phyloP scores from a whole-genome alignment of 1,140 invertebrate species.

The Steinernema feltiae region DNA sequence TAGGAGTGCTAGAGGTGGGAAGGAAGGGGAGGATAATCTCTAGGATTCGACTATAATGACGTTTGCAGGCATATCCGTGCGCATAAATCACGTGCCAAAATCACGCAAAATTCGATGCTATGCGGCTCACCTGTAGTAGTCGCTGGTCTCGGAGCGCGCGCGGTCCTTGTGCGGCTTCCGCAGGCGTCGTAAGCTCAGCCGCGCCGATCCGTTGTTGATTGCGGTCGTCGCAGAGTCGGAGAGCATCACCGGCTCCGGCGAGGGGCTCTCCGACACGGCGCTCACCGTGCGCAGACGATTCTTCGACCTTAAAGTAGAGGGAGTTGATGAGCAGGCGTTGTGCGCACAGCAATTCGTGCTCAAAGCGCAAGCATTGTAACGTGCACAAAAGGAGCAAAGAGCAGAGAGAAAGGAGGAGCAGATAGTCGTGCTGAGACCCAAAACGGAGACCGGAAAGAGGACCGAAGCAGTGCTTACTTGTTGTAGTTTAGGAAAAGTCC shows the following conservation, averaged over 20 bases:
- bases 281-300: constrained; percentile 29
- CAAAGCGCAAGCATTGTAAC: constrained; percentile 1
- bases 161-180: constrained; percentile 37
- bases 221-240: constrained; percentile 23
- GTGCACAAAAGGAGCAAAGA: constrained; percentile 20
- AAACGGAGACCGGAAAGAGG: constrained; percentile 2
- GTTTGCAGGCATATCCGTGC: background rate
- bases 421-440: background rate
- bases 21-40: background rate
- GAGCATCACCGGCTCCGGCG: constrained; percentile 30
- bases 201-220: constrained; percentile 32
- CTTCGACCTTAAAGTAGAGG: constrained; percentile 33
- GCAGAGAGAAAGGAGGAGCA: constrained; percentile 15
- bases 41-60: too few relatives aligned
- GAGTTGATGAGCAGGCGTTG: constrained; percentile 3
- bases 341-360: background rate
- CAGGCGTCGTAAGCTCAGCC: constrained; percentile 42
- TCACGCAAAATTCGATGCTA: background rate
- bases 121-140: constrained; percentile 33
- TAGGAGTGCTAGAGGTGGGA: background rate
- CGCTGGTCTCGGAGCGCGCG: constrained; percentile 36
- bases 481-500: constrained; percentile 14
- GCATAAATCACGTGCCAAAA: background rate
- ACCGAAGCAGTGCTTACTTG: constrained; percentile 16
- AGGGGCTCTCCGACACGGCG: constrained; percentile 36